Percentiles rank a stretch among this genome's conserved stretches.
phyloP scores from a whole-genome alignment of 1,140 invertebrate genomes.

The Trigoniulus corallinus region DNA sequence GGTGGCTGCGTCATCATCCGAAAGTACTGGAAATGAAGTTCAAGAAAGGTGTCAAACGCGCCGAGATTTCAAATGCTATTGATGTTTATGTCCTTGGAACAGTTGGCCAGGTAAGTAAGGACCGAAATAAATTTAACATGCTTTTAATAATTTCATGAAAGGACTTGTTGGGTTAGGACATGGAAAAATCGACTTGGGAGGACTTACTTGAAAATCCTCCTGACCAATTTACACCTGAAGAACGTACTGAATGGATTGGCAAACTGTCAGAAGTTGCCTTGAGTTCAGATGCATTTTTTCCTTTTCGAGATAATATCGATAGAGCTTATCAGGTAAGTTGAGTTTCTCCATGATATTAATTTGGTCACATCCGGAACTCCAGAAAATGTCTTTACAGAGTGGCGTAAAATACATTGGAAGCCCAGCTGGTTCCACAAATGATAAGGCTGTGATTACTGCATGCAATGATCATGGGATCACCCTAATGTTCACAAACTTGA shows the following conservation, averaged over 20 bases:
- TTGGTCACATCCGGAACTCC: not conserved
- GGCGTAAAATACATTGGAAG: conserved; percentile 86
- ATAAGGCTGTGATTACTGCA: conserved; percentile 72
- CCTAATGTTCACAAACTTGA: conserved; percentile 73
- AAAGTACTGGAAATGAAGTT: conserved; percentile 71
- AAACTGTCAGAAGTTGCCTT: conserved; percentile 69
- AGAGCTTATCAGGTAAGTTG: conserved; percentile 61
- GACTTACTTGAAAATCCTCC: conserved; percentile 57
- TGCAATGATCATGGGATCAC: conserved; percentile 83
- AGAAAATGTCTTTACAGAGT: conserved; percentile 44
- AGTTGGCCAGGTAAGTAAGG: conserved; percentile 39
- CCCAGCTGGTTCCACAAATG: conserved; percentile 85
- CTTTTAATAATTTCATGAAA: conserved; percentile 12
- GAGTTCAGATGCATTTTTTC: conserved; percentile 97
- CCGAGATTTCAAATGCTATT: conserved; percentile 88
- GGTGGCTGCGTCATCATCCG: conserved; percentile 89
- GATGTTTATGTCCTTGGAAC: conserved; percentile 88
- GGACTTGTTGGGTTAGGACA: conserved; percentile 32
- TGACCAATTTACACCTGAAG: conserved; percentile 40
- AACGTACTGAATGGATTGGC: conserved; percentile 61
- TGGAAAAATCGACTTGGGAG: conserved; percentile 47
- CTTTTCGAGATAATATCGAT: conserved; percentile 95
- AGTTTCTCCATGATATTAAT: conserved; percentile 1
- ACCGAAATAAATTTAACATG: not conserved
- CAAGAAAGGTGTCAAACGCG: conserved; percentile 71